Evolutionary conservation across 2,888 invertebrate genomes (phyloP).

Genomic region (Chironomus tentans): DNA sequence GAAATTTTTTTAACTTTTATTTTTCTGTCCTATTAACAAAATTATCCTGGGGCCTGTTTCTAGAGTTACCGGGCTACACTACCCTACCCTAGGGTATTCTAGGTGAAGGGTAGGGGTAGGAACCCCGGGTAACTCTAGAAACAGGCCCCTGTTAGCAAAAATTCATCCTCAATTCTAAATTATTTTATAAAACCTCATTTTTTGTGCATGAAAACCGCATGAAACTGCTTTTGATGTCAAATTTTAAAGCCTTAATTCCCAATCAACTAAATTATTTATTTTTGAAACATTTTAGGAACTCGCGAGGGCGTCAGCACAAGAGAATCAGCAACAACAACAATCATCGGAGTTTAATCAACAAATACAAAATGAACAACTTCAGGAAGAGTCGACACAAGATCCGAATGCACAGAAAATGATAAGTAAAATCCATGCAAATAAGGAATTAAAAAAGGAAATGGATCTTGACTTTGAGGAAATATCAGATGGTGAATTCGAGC

Average conservation of each 20-base stretch:
- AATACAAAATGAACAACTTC: neutral
- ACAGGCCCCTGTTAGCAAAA: too few relatives aligned
- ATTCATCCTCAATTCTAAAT: too few relatives aligned
- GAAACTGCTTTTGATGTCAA: neutral
- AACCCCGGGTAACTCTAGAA: too few relatives aligned
- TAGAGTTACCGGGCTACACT: too few relatives aligned
- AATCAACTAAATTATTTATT: neutral
- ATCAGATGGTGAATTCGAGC: conserved; percentile 81
- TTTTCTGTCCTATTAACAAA: too few relatives aligned
- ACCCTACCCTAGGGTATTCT: too few relatives aligned
- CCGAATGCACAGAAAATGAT: conserved; percentile 5
- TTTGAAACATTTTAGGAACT: neutral
- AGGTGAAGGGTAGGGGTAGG: too few relatives aligned
- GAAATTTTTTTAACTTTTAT: too few relatives aligned
- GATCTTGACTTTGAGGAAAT: conserved; percentile 81
- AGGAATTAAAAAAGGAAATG: conserved; percentile 32
- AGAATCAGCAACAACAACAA: neutral
- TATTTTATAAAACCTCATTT: too few relatives aligned
- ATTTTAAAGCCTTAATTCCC: neutral
- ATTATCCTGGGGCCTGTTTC: too few relatives aligned
- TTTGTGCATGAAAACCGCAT: neutral
- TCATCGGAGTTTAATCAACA: neutral
- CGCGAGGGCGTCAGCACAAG: neutral
- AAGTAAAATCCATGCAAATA: conserved; percentile 24
- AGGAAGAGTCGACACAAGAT: conserved; percentile 28